Conservation (phyloP, 2,113 vertebrate species). For the Hippocampus zosterae region DNA sequence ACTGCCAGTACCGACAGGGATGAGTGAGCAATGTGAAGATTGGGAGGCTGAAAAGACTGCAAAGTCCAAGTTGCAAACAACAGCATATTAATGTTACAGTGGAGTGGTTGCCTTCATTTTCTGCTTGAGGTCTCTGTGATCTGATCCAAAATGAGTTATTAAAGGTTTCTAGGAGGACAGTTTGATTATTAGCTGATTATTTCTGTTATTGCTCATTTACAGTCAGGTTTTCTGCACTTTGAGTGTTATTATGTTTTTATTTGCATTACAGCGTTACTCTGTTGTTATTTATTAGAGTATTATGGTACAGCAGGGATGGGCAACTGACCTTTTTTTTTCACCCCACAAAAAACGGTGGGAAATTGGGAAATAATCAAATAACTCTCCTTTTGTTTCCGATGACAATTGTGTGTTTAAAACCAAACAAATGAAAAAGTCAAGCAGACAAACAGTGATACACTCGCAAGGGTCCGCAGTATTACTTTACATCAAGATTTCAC, state of each 20-base stretch:
- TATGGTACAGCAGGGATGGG: too few relatives aligned
- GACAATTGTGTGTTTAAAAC: not conserved
- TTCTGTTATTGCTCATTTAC: not conserved
- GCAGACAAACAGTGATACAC: not conserved
- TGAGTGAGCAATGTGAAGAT: not conserved
- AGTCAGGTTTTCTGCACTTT: not conserved
- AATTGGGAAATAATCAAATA: too few relatives aligned
- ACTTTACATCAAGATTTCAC: not conserved
- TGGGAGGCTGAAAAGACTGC: not conserved
- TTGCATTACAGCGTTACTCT: not conserved
- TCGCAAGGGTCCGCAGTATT: not conserved
- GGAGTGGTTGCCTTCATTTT: not conserved
- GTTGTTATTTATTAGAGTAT: too few relatives aligned
- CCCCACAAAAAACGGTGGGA: too few relatives aligned
- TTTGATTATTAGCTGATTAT: not conserved
- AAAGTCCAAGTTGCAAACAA: not conserved
- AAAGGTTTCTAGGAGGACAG: not conserved
- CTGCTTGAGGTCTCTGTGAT: not conserved
- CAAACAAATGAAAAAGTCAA: conserved; percentile 3
- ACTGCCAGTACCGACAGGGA: not conserved
- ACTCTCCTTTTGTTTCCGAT: not conserved
- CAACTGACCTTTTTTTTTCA: too few relatives aligned
- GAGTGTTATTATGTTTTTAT: not conserved
- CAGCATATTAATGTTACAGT: not conserved
- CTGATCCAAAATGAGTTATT: not conserved